These are phyloP conservation scores for Lasioglossum morio DNA, from an alignment of 2,888 invertebrate genomes.

Conservation along the genomic window DNA sequence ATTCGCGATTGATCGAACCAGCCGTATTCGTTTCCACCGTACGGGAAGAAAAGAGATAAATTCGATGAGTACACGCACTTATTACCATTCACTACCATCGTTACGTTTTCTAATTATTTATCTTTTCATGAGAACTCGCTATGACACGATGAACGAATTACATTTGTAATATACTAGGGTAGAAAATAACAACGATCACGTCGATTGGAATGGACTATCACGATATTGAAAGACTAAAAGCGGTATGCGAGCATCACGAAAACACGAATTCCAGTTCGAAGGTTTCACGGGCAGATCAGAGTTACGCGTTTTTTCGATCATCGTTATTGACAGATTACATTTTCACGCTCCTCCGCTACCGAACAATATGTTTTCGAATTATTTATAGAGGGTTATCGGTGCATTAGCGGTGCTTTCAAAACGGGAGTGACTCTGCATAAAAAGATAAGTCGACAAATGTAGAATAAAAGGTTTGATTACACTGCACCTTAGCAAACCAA, in stretches of 20 bases:
- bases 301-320: conserved; percentile 34
- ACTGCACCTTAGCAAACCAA: no score
- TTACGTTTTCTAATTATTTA: conserved; percentile 20
- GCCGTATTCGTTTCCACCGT: conserved; percentile 50
- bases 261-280: conserved; percentile 20
- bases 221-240: conserved; percentile 43
- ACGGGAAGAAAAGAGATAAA: conserved; percentile 35
- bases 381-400: conserved; percentile 36
- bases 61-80: conserved; percentile 54
- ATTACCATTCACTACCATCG: neutral
- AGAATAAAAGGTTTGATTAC: neutral
- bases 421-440: neutral
- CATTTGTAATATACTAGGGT: conserved; percentile 78
- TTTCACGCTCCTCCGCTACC: conserved; percentile 45
- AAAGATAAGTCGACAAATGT: neutral
- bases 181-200: conserved; percentile 67
- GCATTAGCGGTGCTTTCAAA: no score
- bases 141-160: conserved; percentile 61
- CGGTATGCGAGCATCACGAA: conserved; percentile 23
- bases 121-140: conserved; percentile 66
- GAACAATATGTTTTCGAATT: conserved; percentile 57
- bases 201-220: conserved; percentile 58
- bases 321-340: conserved; percentile 35
- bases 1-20: conserved; percentile 36
- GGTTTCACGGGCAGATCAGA: conserved; percentile 15